These are phyloP conservation scores for Lagodon rhomboides DNA, from an alignment of 2,797 vertebrate genomes.

Conservation along the genomic window DNA sequence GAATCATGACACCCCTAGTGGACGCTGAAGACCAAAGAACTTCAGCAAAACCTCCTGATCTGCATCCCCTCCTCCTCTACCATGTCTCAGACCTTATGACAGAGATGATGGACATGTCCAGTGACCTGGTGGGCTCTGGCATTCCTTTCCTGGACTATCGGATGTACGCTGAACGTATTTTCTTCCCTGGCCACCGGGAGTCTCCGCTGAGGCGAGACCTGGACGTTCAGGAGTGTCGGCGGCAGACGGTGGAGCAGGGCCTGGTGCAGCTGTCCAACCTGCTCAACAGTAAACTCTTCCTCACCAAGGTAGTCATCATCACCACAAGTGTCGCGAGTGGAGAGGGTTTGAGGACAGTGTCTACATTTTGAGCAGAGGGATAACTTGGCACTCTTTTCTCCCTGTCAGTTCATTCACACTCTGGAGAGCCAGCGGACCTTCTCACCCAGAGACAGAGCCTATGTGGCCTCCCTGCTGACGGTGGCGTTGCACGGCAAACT, in stretches of 20 bases:
- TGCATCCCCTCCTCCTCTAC: neutral
- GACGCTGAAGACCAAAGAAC: neutral
- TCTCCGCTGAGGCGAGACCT: conserved; percentile 94
- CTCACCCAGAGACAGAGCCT: conserved; percentile 95
- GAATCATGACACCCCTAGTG: neutral
- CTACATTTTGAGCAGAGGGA: neutral
- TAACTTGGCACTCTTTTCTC: neutral
- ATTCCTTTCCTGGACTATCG: conserved; percentile 98
- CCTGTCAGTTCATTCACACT: conserved; percentile 94
- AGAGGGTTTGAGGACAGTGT: fast-evolving
- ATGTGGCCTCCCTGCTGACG: conserved; percentile 95
- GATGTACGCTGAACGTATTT: conserved; percentile 95
- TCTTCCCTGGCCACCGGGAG: conserved; percentile 96
- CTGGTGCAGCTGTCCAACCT: conserved; percentile 97
- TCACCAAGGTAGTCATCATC: conserved; percentile 91
- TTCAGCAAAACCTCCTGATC: conserved; percentile 6
- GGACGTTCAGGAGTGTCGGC: conserved; percentile 94
- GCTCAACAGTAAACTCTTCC: conserved; percentile 99
- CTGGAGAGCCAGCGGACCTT: conserved; percentile 97
- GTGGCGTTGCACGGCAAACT: conserved; percentile 96
- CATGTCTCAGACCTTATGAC: conserved; percentile 94
- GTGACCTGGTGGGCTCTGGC: conserved; percentile 95
- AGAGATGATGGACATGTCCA: conserved; percentile 99
- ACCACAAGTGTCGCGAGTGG: no score
- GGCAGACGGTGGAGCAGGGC: conserved; percentile 97